Evolutionary conservation across 2,888 invertebrate species (phyloP).

Genomic region (Melanargia galathea): DNA sequence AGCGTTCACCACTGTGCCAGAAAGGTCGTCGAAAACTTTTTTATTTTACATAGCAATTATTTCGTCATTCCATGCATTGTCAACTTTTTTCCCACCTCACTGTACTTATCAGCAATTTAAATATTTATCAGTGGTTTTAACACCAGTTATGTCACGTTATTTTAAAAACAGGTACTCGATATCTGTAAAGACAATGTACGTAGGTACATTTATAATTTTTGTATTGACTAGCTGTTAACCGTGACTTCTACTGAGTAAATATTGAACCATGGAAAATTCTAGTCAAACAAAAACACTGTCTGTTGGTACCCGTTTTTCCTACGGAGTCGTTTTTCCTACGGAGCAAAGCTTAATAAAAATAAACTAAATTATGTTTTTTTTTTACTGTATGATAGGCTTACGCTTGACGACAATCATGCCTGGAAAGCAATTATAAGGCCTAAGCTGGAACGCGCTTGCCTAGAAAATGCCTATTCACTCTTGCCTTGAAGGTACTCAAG

Average conservation of each 20-base stretch:
- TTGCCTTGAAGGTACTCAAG: no score
- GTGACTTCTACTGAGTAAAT: neutral
- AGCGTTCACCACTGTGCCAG: no score
- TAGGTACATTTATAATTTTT: neutral
- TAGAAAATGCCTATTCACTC: no score
- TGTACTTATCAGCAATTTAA: neutral
- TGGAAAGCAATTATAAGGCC: no score
- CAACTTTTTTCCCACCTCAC: neutral
- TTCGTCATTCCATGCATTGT: neutral
- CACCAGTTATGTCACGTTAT: conserved; percentile 1
- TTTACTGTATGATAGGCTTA: no score
- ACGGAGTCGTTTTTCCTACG: no score
- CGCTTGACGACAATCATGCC: no score
- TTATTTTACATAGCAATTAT: no score
- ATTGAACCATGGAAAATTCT: neutral
- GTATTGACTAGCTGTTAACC: neutral
- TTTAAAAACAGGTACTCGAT: neutral
- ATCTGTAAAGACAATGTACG: neutral
- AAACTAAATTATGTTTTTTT: no score
- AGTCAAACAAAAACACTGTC: neutral
- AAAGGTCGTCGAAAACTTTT: no score
- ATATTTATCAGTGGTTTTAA: conserved; percentile 6
- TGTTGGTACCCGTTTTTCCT: neutral
- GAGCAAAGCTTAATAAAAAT: no score
- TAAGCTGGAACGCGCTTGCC: no score